Evolutionary conservation across 2,113 vertebrate genomes (phyloP).

Genomic region (Equus przewalskii): DNA sequence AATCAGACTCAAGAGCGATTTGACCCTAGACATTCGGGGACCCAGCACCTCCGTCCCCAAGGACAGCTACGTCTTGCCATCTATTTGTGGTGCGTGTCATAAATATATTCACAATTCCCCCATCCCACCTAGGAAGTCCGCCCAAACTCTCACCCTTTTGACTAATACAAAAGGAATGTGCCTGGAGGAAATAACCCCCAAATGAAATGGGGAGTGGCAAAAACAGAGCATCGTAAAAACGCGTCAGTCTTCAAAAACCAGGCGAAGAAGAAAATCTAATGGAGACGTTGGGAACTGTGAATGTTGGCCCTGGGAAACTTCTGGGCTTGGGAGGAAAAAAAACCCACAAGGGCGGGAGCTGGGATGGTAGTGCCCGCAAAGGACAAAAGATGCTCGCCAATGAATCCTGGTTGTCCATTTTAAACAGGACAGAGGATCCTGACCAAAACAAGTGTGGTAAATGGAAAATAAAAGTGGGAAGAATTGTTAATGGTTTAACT

Average conservation of each 20-base stretch:
- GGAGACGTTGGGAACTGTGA: background rate
- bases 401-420: background rate
- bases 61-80: background rate
- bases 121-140: background rate
- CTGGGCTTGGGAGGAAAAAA: background rate
- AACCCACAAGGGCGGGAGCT: too few species aligned
- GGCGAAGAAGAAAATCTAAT: background rate
- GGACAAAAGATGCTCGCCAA: background rate
- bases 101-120: background rate
- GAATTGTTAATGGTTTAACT: background rate
- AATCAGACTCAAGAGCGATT: background rate
- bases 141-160: background rate
- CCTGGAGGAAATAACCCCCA: background rate
- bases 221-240: background rate
- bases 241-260: background rate
- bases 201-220: background rate
- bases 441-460: background rate
- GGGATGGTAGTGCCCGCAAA: background rate
- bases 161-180: background rate
- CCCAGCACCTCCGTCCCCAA: background rate
- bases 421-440: background rate
- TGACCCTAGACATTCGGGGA: background rate
- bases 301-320: background rate
- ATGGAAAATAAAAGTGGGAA: constrained; percentile 10
- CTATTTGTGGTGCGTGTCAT: background rate